Evolutionary conservation across 92 coral and sea anemone genomes (phyloP), one percentile per base, ranked within the genome.

Genomic region (Isaurus tuberculatus): DNA sequence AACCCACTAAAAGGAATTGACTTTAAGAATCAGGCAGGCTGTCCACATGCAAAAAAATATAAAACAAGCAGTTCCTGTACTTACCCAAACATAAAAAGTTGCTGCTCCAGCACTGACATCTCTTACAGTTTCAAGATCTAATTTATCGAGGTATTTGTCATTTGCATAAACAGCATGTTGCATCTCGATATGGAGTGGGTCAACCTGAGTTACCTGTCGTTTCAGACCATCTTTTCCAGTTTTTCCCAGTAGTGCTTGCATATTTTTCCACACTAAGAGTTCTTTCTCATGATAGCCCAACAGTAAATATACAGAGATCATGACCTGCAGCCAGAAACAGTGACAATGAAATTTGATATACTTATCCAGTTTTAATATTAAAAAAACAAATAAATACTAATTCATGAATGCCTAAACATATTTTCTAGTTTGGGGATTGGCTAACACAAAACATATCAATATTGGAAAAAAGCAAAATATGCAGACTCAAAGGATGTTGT

Each of bases 81-180:
- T 90, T 79, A 96, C 99, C 99, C 99, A 96, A 36, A 91, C 99
- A 87, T 91, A 96, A 85, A 96, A 96, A 11, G 99, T 96, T 23
- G 99, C 99, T 1, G 99, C 99, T 15, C 99, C 99, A 33, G 99
- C 99, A 87, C 99, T 96, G 42, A 92, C 91, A 65, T 96, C 99
- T 81, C 99, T 81, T 75, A 96, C 83, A 26, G 92, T 94, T 67
- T 96, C 99, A 68, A 96, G 67, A 79, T 92, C 93, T 73, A 92
- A 86, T 25, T 90, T 91, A 51, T 87, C 83, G 19, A 96, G 95
- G 79, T 96, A 96, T 48, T 88, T 90, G 44, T 90, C 88, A 55
- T 90, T 85, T 2, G 99, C 92, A 71, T 72, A 96, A 51, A 88
- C 93, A n/a, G 99, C 99, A 53, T 87, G 88, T 31, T 81, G 55